These are phyloP conservation scores for Gila robusta DNA, from an alignment of 2,797 vertebrate species.

Conservation along the genomic window DNA sequence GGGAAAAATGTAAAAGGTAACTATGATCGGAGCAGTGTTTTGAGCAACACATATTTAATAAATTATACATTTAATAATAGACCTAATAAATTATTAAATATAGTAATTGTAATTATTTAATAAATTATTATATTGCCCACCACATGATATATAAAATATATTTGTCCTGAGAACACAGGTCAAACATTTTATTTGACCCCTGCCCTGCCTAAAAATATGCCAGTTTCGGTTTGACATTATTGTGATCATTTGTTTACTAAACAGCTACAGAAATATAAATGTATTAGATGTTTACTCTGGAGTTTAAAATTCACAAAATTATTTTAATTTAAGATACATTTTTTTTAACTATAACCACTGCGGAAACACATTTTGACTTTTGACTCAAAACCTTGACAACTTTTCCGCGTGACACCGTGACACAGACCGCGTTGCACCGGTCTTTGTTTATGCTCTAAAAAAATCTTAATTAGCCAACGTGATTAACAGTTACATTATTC, in stretches of 20 bases:
- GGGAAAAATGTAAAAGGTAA: background rate
- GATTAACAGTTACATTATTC: background rate
- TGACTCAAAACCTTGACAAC: background rate
- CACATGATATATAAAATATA: background rate
- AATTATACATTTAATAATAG: background rate
- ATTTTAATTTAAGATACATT: background rate
- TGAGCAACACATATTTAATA: background rate
- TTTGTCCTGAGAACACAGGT: background rate
- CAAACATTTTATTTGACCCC: background rate
- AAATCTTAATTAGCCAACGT: background rate
- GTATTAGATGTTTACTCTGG: background rate
- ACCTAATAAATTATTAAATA: background rate
- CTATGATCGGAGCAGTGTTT: background rate
- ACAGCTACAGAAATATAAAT: background rate
- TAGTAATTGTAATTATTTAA: background rate
- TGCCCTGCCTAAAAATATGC: background rate
- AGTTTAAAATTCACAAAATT: background rate
- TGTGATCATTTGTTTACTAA: background rate
- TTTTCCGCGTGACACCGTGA: background rate
- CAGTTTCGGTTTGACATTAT: background rate
- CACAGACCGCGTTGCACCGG: background rate
- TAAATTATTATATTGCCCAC: no score
- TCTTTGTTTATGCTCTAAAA: background rate
- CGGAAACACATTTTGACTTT: background rate
- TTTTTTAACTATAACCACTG: background rate